A percentile compares a stretch with the other conserved stretches of the same genome.
phyloP scores from a whole-genome alignment of 2,888 invertebrate species.

The Erannis defoliaria region DNA sequence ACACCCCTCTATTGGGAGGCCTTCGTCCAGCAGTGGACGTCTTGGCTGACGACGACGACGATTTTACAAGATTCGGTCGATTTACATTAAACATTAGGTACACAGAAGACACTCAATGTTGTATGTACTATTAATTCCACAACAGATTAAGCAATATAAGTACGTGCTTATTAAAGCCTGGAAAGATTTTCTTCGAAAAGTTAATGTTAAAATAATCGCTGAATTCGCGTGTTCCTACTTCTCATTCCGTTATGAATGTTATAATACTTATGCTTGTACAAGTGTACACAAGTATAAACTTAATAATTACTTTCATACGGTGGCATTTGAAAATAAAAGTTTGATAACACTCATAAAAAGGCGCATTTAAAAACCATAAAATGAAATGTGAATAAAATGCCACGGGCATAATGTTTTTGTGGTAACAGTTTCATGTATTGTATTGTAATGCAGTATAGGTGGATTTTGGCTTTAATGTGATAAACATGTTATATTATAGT shows the following conservation, averaged over 20 bases:
- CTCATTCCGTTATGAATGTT: slow-evolving; percentile 30
- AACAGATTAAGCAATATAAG: too few species aligned
- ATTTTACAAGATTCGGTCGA: too few species aligned
- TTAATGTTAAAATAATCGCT: slow-evolving; percentile 58
- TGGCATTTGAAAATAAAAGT: slow-evolving; percentile 47
- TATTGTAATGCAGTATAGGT: background rate
- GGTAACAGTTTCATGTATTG: background rate
- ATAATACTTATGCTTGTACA: slow-evolving; percentile 1
- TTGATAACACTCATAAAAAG: slow-evolving; percentile 32
- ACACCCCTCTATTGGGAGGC: too few species aligned
- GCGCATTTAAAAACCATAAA: slow-evolving; percentile 1
- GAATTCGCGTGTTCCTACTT: slow-evolving; percentile 30
- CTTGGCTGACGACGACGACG: too few species aligned
- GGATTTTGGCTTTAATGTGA: too few species aligned
- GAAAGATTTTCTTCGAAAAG: slow-evolving; percentile 52
- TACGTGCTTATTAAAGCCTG: too few species aligned
- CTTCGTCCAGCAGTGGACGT: too few species aligned
- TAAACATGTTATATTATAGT: too few species aligned
- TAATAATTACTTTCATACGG: slow-evolving; percentile 33
- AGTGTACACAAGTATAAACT: slow-evolving; percentile 4
- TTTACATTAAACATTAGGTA: too few species aligned
- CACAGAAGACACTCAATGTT: too few species aligned
- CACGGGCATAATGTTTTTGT: background rate
- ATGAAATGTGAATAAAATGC: slow-evolving; percentile 14
- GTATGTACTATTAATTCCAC: too few species aligned